Percentiles rank a stretch among this genome's conserved stretches.
Evolutionary conservation across 2,888 invertebrate genomes (phyloP).

Genomic region (Zootermopsis nevadensis): DNA sequence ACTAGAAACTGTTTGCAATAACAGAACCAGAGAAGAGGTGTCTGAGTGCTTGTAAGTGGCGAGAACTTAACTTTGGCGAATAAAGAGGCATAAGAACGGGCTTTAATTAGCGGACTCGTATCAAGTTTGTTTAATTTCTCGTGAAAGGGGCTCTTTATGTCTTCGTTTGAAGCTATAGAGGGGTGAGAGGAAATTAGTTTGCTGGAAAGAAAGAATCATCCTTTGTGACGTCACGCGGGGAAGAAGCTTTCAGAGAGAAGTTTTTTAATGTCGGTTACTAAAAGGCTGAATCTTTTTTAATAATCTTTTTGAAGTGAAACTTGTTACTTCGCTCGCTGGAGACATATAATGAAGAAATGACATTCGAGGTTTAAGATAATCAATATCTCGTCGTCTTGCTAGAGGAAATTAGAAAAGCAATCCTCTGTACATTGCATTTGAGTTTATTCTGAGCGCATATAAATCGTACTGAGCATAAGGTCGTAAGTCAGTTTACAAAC

Average conservation of each 20-base stretch:
- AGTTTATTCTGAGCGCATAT: too few relatives aligned
- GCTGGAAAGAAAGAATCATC: too few relatives aligned
- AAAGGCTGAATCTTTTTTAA: conserved; percentile 4
- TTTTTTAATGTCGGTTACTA: neutral
- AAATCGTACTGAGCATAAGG: too few relatives aligned
- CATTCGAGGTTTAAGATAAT: neutral
- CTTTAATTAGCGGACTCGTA: neutral
- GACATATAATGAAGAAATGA: neutral
- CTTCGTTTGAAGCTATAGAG: neutral
- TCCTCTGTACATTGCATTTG: neutral
- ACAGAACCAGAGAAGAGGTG: too few relatives aligned
- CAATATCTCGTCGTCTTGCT: neutral
- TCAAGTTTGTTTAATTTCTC: too few relatives aligned
- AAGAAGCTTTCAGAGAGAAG: neutral
- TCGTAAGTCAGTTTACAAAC: too few relatives aligned
- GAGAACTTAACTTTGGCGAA: neutral
- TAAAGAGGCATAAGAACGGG: neutral
- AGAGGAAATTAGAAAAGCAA: neutral
- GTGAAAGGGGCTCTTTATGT: neutral
- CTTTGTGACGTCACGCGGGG: neutral
- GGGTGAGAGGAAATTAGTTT: neutral
- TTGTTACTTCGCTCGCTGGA: neutral
- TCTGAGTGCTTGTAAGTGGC: too few relatives aligned
- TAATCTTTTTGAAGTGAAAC: neutral
- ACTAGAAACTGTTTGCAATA: too few relatives aligned